These are phyloP conservation scores for Scaptomyza flava DNA, from an alignment of 2,888 invertebrate genomes.

Conservation along the genomic window DNA sequence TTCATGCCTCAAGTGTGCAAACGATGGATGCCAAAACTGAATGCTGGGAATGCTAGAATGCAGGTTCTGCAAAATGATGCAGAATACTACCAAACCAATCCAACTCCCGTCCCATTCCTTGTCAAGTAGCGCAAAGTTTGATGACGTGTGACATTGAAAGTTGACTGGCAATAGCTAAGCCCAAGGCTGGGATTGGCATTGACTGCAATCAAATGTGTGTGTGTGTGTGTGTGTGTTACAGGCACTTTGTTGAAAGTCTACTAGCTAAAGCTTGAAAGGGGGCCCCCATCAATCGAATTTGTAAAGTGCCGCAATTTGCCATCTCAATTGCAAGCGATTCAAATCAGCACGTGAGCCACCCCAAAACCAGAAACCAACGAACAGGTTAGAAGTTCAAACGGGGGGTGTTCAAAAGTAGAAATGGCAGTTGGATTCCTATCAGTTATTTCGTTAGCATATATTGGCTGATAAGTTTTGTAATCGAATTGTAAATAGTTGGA, in stretches of 20 bases:
- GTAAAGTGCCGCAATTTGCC: slow-evolving; percentile 60
- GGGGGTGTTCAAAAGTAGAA: neutral
- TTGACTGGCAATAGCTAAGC: slow-evolving; percentile 46
- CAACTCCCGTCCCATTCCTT: slow-evolving; percentile 5
- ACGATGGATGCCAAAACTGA: slow-evolving; percentile 13
- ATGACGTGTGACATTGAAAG: slow-evolving; percentile 78
- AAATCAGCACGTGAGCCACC: slow-evolving; percentile 21
- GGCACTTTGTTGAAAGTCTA: neutral
- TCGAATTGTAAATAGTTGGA: slow-evolving; percentile 18
- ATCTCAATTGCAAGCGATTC: slow-evolving; percentile 50
- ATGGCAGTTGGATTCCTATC: slow-evolving; percentile 3
- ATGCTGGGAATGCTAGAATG: slow-evolving; percentile 12
- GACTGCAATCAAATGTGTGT: neutral
- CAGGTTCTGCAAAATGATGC: slow-evolving; percentile 25
- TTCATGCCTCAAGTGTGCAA: slow-evolving; percentile 48
- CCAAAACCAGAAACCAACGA: neutral
- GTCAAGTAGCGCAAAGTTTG: slow-evolving; percentile 54
- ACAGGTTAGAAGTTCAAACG: neutral
- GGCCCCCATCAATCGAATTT: slow-evolving; percentile 28
- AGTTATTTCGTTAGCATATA: slow-evolving; percentile 16
- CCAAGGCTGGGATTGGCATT: slow-evolving; percentile 15
- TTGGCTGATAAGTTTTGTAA: slow-evolving; percentile 17
- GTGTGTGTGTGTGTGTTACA: neutral
- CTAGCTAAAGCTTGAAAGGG: neutral
- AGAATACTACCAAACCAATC: neutral